Conservation (phyloP, 2,888 invertebrate species). For the Vesta saturnalis region DNA sequence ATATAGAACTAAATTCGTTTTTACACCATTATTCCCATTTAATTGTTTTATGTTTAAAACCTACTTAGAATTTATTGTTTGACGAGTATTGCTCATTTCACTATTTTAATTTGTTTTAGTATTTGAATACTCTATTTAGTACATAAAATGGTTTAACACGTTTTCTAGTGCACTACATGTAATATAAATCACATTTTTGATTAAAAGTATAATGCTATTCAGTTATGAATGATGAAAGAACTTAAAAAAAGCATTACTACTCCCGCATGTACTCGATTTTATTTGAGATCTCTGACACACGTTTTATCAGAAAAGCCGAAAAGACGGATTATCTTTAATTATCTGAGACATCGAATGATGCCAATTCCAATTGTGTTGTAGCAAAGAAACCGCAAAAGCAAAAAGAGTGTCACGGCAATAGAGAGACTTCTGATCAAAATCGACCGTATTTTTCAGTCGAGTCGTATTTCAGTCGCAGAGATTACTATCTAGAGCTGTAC, state of each 20-base stretch:
- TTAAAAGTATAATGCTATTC: not conserved
- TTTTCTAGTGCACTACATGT: too few species aligned
- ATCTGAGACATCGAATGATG: constrained; percentile 58
- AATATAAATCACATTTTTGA: not conserved
- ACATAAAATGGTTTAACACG: not conserved
- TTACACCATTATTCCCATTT: not conserved
- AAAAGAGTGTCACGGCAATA: constrained; percentile 38
- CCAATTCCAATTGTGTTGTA: constrained; percentile 50
- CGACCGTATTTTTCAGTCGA: constrained; percentile 38
- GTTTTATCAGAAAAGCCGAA: constrained; percentile 55
- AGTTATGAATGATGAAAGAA: not conserved
- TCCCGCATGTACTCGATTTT: constrained; percentile 57
- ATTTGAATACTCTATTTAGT: not conserved
- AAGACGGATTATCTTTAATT: constrained; percentile 61
- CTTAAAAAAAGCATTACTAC: constrained; percentile 46
- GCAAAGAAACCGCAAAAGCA: constrained; percentile 36
- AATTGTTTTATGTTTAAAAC: not conserved
- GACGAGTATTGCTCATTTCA: not conserved
- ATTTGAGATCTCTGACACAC: constrained; percentile 53
- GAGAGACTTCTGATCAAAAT: constrained; percentile 36
- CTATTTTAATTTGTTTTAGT: not conserved
- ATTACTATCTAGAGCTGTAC: constrained; percentile 31
- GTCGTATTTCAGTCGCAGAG: constrained; percentile 37
- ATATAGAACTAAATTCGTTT: not conserved
- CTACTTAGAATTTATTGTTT: not conserved